Base-by-base conservation (phyloP, 2,888 invertebrate genomes). In the Agrochola lychnidis region DNA sequence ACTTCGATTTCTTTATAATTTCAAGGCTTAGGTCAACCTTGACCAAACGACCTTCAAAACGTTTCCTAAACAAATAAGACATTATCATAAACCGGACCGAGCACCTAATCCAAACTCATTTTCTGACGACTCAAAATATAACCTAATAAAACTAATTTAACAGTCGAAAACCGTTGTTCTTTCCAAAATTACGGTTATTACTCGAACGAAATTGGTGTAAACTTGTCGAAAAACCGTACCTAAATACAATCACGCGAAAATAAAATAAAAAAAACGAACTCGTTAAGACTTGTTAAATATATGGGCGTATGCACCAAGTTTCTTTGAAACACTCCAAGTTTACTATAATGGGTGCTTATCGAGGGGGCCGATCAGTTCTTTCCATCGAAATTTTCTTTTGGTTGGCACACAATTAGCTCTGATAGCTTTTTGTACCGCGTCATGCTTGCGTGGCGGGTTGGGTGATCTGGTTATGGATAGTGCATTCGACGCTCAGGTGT, bases 341-440 rank as follows among this genome's bases (percentile, higher is more conserved):
- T 91, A 92, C 93, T 92, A 91, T 95, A 95, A 95, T 94, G 92
- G 93, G 90, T 90, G 91, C 94, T 94, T 95, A 95, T 95, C 95
- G 90, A 84, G 71, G 86, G 86, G 89, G 87, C 22, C 90, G 92
- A 95, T 95, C 95, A 92, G 89, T 85, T 92, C 89, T 89, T 93
- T 93, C 92, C 90, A 91, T 93, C 92, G 91, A 94, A 94, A 94
- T 94, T 95, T 95, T 94, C 94, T 94, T 95, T 95, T 94, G 92
- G 93, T 94, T 93, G 93, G 94, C 93, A 92, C 93, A 95, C 95
- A 95, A 95, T 96, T 95, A 96, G 94, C 92, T 94, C 91, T 94
- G 94, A 95, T 95, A 94, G 94, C 93, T 95, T 95, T 95, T 94
- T 94, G 91, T 94, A 94, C 93, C 88, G 90, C 93, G 94, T 94